Conservation (phyloP, 2,888 invertebrate genomes). For the Catocala sponsa region DNA sequence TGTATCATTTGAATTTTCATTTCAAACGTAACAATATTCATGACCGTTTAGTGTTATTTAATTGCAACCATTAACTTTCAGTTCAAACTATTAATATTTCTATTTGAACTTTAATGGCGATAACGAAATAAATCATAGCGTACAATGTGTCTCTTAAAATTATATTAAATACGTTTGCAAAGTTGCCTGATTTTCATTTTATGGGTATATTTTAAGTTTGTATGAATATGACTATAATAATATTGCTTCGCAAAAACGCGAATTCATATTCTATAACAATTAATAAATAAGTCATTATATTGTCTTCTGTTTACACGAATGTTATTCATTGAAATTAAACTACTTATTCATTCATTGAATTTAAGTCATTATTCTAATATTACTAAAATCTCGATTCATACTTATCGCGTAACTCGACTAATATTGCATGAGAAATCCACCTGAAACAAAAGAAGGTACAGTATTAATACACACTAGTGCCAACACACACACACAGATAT, state of each 20-base stretch:
- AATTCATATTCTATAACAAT: too few species aligned
- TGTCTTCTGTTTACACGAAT: too few species aligned
- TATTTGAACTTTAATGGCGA: conserved; percentile 4
- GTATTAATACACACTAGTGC: conserved; percentile 22
- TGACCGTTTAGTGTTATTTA: too few species aligned
- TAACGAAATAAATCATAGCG: too few species aligned
- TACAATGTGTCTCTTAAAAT: too few species aligned
- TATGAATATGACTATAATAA: too few species aligned
- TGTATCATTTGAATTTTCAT: not conserved
- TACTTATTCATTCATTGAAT: too few species aligned
- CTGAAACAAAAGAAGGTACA: conserved; percentile 72
- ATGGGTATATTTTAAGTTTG: too few species aligned
- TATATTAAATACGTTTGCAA: too few species aligned
- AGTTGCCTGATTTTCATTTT: too few species aligned
- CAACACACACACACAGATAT: conserved; percentile 3
- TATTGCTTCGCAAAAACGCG: too few species aligned
- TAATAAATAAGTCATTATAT: not conserved
- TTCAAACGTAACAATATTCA: not conserved
- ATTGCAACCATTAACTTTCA: not conserved
- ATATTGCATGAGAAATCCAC: conserved; percentile 74
- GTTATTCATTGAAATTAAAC: too few species aligned
- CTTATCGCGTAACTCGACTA: conserved; percentile 67
- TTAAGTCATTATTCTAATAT: not conserved
- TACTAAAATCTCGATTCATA: conserved; percentile 58
- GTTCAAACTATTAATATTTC: not conserved